Evolutionary conservation across 92 coral and sea anemone species (phyloP).

Genomic region (Heteractis magnifica): DNA sequence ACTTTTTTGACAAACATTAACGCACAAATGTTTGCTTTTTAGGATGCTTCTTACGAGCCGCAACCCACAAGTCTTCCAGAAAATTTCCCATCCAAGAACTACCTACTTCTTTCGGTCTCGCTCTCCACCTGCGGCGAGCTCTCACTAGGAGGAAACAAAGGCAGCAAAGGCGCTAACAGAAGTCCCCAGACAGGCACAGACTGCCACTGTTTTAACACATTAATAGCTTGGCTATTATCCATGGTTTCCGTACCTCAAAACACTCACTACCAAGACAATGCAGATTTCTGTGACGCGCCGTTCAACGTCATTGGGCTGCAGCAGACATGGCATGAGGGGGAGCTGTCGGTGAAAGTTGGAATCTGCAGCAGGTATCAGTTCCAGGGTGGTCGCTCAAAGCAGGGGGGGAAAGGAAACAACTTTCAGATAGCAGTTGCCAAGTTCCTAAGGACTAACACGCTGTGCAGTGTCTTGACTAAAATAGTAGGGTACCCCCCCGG

Average conservation of each 20-base stretch:
- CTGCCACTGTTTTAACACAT: slow-evolving; percentile 56
- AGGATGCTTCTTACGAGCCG: slow-evolving; percentile 89
- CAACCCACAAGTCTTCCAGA: slow-evolving; percentile 57
- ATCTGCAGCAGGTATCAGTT: slow-evolving; percentile 54
- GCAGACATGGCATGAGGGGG: slow-evolving; percentile 91
- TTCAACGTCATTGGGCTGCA: slow-evolving; percentile 86
- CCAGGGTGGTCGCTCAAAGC: slow-evolving; percentile 33
- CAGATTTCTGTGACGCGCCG: slow-evolving; percentile 65
- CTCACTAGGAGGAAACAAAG: slow-evolving; percentile 35
- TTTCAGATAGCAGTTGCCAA: slow-evolving; percentile 76
- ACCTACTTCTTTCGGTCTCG: slow-evolving; percentile 64
- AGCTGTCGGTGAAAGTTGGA: slow-evolving; percentile 73
- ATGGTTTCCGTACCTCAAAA: slow-evolving; percentile 55
- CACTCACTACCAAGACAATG: slow-evolving; percentile 41
- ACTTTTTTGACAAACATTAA: too few species aligned
- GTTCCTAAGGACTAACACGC: slow-evolving; percentile 86
- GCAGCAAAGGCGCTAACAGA: slow-evolving; percentile 18
- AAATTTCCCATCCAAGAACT: slow-evolving; percentile 34
- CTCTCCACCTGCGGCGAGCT: slow-evolving; percentile 79
- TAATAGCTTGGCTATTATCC: slow-evolving; percentile 84
- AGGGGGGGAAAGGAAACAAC: slow-evolving; percentile 43
- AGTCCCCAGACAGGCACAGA: slow-evolving; percentile 40
- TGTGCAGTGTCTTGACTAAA: slow-evolving; percentile 60
- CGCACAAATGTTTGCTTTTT: neutral
- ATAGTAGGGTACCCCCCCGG: slow-evolving; percentile 49